Evolutionary conservation across 2,888 invertebrate genomes (phyloP).

Genomic region (Hydriomena furcata): DNA sequence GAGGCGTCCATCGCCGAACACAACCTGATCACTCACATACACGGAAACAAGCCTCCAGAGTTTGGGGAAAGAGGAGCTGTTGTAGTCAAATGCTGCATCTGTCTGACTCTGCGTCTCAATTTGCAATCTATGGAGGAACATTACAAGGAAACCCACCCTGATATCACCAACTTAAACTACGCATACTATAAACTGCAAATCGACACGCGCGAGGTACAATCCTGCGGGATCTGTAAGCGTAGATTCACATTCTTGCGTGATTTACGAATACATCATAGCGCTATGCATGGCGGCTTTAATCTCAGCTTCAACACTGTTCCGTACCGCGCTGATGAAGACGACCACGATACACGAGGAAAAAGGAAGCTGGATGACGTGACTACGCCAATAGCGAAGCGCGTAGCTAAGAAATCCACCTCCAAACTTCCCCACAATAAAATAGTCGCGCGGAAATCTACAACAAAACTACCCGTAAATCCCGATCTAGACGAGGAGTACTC

Average conservation of each 20-base stretch:
- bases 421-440: conserved; percentile 50
- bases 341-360: conserved; percentile 16
- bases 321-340: conserved; percentile 28
- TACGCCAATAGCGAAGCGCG: conserved; percentile 35
- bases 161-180: conserved; percentile 46
- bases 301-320: conserved; percentile 42
- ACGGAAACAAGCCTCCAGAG: conserved; percentile 45
- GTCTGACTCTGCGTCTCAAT: conserved; percentile 56
- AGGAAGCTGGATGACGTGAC: conserved; percentile 32
- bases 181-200: conserved; percentile 48
- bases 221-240: conserved; percentile 49
- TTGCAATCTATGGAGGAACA: conserved; percentile 60
- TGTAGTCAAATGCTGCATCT: conserved; percentile 73
- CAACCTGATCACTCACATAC: conserved; percentile 46
- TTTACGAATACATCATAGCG: conserved; percentile 49
- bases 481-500: conserved; percentile 56
- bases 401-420: conserved; percentile 62
- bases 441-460: conserved; percentile 79
- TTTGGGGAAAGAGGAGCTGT: conserved; percentile 60
- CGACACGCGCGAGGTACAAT: conserved; percentile 41
- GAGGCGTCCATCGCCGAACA: conserved; percentile 45
- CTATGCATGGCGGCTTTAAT: conserved; percentile 40
- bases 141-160: conserved; percentile 51
- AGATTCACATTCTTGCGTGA: conserved; percentile 49
- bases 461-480: conserved; percentile 55